phyloP scores from a whole-genome alignment of 2,113 vertebrate species.

The Barnardius zonarius region DNA sequence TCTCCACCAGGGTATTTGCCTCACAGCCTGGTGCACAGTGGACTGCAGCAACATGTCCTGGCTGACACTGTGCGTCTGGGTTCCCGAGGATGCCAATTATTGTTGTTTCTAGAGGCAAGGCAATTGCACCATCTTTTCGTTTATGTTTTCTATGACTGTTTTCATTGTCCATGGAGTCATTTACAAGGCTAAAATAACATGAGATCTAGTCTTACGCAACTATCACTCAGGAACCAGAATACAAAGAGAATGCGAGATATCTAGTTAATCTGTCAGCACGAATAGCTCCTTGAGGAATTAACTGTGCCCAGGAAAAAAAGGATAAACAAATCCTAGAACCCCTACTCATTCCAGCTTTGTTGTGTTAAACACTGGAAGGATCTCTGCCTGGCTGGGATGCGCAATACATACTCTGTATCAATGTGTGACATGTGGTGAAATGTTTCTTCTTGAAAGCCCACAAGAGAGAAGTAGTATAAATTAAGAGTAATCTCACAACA shows the following conservation, averaged over 20 bases:
- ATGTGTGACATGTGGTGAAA: constrained; percentile 38
- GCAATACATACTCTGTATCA: neutral
- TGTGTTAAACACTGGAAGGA: constrained; percentile 14
- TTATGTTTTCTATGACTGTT: neutral
- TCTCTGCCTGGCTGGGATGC: neutral
- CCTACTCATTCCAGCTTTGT: neutral
- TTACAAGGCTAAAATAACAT: constrained; percentile 5
- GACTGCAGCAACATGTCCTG: fast-evolving
- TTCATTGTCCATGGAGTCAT: neutral
- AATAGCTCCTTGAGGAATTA: constrained; percentile 3
- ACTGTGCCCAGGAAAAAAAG: neutral
- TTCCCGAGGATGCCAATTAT: neutral
- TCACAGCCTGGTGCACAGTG: fast-evolving
- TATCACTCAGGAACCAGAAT: neutral
- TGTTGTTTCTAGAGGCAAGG: neutral
- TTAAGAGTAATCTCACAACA: constrained; percentile 60
- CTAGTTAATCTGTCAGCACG: neutral
- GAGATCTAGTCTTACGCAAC: neutral
- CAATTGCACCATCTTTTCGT: neutral
- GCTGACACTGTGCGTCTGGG: neutral
- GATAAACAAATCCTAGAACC: constrained; percentile 3
- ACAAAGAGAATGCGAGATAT: neutral
- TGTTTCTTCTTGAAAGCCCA: constrained; percentile 44
- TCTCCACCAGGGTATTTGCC: neutral
- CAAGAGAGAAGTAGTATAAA: constrained; percentile 56